These are phyloP conservation scores for Megaceryle torquata DNA, from an alignment of 2,113 vertebrate species.

Conservation along the genomic window DNA sequence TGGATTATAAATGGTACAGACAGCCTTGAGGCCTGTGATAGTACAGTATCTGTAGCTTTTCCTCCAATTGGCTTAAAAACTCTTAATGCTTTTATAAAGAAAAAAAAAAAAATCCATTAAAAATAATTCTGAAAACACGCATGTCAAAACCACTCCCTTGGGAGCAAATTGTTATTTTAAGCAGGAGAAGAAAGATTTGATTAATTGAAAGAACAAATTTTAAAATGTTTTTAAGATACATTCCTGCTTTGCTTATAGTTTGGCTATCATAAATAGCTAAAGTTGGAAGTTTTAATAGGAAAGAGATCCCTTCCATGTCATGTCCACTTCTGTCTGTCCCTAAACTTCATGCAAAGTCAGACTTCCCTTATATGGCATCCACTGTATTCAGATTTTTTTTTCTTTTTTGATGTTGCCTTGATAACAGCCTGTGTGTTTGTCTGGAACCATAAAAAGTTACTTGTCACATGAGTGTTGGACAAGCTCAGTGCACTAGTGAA, in stretches of 20 bases:
- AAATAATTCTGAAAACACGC: background rate
- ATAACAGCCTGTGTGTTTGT: background rate
- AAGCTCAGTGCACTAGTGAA: background rate
- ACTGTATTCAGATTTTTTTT: background rate
- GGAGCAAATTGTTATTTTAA: background rate
- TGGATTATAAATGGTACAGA: slow-evolving; percentile 28
- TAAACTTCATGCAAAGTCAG: background rate
- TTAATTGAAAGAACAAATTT: background rate
- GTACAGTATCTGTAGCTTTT: slow-evolving; percentile 5
- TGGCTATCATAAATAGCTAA: background rate
- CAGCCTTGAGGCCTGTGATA: background rate
- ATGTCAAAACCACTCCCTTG: background rate
- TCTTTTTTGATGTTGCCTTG: background rate
- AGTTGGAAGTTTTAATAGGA: background rate
- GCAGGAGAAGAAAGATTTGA: background rate
- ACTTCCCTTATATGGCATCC: background rate
- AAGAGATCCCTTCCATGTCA: background rate
- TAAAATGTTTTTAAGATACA: background rate
- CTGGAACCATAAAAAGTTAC: background rate
- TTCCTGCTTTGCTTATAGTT: background rate
- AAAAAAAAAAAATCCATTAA: background rate
- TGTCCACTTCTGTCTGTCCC: background rate
- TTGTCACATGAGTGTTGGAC: background rate
- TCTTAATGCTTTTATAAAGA: background rate
- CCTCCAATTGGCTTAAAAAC: background rate